Conservation (phyloP, 2,888 invertebrate species). For the Scrobipalpa costella region DNA sequence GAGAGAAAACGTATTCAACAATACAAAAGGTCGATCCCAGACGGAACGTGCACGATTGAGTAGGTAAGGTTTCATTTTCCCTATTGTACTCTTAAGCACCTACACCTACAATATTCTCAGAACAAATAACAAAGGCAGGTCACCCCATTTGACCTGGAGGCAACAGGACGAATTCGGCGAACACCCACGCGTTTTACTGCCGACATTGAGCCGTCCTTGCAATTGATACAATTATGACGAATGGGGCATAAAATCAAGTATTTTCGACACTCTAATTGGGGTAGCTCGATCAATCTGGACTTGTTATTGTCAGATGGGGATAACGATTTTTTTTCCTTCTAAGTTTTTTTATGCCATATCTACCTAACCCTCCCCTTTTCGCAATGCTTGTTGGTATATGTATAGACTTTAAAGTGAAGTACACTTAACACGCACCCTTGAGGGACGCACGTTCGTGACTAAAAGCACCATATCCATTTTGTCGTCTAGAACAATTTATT, state of each 20-base stretch:
- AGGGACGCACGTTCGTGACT: conserved; percentile 20
- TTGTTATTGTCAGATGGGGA: neutral
- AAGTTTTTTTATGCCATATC: neutral
- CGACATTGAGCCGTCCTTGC: conserved; percentile 25
- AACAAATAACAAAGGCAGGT: conserved; percentile 21
- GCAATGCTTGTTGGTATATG: neutral
- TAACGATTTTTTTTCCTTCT: neutral
- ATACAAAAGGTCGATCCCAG: conserved; percentile 5
- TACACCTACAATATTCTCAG: conserved; percentile 20
- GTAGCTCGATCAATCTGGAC: neutral
- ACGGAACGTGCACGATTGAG: conserved; percentile 4
- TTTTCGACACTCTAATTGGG: neutral
- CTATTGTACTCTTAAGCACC: neutral
- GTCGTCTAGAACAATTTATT: neutral
- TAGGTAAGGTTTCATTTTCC: conserved; percentile 10
- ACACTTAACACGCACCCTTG: conserved; percentile 11
- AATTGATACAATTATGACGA: conserved; percentile 16
- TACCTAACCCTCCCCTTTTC: too few relatives aligned
- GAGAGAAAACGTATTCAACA: neutral
- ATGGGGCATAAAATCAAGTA: conserved; percentile 5
- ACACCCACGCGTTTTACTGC: conserved; percentile 26
- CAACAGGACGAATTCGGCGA: conserved; percentile 26
- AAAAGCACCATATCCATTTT: conserved; percentile 9
- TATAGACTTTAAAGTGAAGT: conserved; percentile 16
- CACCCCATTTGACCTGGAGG: conserved; percentile 26